Conservation (phyloP, 2,113 vertebrate genomes). For the Salvator merianae region DNA sequence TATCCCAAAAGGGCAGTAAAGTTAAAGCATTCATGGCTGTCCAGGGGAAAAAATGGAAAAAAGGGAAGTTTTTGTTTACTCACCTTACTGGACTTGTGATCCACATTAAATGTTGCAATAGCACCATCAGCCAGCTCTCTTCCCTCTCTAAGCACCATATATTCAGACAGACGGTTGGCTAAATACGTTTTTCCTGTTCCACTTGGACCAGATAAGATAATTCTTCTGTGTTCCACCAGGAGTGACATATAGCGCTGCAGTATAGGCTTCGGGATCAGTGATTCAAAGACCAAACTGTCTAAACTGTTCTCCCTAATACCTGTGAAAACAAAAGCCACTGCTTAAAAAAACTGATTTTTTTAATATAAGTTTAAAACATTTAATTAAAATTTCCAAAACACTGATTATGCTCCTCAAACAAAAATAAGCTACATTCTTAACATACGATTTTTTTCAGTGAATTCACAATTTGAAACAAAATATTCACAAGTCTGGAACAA, state of each 20-base stretch:
- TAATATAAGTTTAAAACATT: too few relatives aligned
- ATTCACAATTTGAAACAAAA: too few relatives aligned
- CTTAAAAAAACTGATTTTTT: too few relatives aligned
- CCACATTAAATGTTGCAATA: slow-evolving; percentile 93
- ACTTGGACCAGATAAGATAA: slow-evolving; percentile 95
- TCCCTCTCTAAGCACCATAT: slow-evolving; percentile 87
- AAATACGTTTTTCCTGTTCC: slow-evolving; percentile 95
- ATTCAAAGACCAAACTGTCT: slow-evolving; percentile 93
- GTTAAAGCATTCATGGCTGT: too few relatives aligned
- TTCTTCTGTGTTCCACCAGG: slow-evolving; percentile 88
- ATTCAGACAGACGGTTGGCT: slow-evolving; percentile 88
- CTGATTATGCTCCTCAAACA: too few relatives aligned
- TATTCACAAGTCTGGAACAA: too few relatives aligned
- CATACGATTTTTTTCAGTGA: too few relatives aligned
- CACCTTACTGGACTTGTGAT: slow-evolving; percentile 98
- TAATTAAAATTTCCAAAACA: too few relatives aligned
- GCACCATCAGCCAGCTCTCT: slow-evolving; percentile 81
- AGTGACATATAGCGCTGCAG: slow-evolving; percentile 94
- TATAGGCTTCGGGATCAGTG: slow-evolving; percentile 91
- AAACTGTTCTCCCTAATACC: slow-evolving; percentile 84
- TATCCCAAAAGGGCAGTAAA: too few relatives aligned
- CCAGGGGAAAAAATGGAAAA: too few relatives aligned
- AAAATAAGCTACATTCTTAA: too few relatives aligned
- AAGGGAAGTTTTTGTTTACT: too few relatives aligned
- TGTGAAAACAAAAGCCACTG: slow-evolving; percentile 47